A percentile compares a stretch with the other conserved stretches of the same genome.
Evolutionary conservation across 2,113 vertebrate genomes (phyloP).

Genomic region (Notarius lentiginosus): DNA sequence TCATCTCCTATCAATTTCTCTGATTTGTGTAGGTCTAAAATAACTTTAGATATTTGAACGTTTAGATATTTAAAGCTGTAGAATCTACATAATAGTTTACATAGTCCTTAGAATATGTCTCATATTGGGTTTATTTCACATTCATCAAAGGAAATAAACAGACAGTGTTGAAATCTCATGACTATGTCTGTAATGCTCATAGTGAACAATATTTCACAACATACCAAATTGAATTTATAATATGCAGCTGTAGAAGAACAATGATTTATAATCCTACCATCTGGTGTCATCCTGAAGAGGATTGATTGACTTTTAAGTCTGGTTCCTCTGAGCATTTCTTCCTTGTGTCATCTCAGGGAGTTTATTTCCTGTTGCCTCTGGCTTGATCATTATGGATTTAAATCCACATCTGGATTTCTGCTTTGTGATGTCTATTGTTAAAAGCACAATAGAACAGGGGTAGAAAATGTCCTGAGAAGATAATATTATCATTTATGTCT

Average conservation of each 20-base stretch:
- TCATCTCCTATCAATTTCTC: constrained; percentile 53
- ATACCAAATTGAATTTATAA: not conserved
- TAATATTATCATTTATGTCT: not conserved
- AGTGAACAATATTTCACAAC: not conserved
- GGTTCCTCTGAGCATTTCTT: not conserved
- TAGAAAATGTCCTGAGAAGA: too few species aligned
- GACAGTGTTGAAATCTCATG: not conserved
- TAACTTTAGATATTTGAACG: constrained; percentile 41
- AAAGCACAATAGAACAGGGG: too few species aligned
- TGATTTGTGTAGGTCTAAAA: constrained; percentile 43
- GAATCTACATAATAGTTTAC: not conserved
- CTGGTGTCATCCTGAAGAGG: not conserved
- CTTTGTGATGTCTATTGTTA: too few species aligned
- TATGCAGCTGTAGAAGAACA: not conserved
- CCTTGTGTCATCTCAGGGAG: not conserved
- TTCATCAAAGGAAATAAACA: not conserved
- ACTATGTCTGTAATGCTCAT: not conserved
- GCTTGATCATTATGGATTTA: too few species aligned
- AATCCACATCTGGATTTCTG: too few species aligned
- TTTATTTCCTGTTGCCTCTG: too few species aligned
- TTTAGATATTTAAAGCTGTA: not conserved
- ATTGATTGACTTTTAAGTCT: not conserved
- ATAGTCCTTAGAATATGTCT: not conserved
- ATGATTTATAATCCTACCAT: not conserved
- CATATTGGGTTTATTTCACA: not conserved